phyloP scores from a whole-genome alignment of 2,113 vertebrate genomes.

The Clarias batrachus region DNA sequence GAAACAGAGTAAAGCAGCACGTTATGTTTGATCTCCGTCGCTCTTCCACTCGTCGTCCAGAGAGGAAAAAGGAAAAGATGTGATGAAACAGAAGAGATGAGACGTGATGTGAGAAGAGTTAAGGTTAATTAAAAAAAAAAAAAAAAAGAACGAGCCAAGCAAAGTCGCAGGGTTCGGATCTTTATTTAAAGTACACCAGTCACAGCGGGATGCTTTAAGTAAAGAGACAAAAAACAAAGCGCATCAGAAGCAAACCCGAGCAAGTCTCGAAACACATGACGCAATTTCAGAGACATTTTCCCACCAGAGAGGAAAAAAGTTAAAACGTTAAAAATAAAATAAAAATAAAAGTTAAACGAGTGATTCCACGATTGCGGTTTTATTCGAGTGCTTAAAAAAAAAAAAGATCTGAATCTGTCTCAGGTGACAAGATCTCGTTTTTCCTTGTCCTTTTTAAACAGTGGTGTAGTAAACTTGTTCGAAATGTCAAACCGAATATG shows the following conservation, averaged over 20 bases:
- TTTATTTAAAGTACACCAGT: slow-evolving; percentile 15
- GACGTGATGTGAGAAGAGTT: not conserved
- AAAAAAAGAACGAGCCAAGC: not conserved
- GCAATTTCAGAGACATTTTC: slow-evolving; percentile 6
- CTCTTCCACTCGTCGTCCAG: not conserved
- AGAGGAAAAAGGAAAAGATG: not conserved
- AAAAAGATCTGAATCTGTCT: not conserved
- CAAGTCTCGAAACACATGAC: not conserved
- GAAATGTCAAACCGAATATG: not conserved
- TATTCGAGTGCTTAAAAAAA: not conserved
- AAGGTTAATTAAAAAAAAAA: not conserved
- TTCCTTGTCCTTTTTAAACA: not conserved
- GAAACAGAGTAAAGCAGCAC: not conserved
- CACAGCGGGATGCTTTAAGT: not conserved
- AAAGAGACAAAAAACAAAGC: not conserved
- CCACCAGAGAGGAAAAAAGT: not conserved
- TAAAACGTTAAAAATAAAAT: too few relatives aligned
- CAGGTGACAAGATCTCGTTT: not conserved
- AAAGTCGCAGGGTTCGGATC: not conserved
- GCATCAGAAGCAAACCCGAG: not conserved
- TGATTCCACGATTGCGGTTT: not conserved
- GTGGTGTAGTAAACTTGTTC: not conserved
- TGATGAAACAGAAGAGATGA: not conserved
- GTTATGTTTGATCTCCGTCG: not conserved
- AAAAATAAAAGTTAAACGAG: not conserved